Base-by-base conservation (phyloP, 37 sponge, comb jelly and placozoan genomes). In the Cladorhizidae sp. region DNA sequence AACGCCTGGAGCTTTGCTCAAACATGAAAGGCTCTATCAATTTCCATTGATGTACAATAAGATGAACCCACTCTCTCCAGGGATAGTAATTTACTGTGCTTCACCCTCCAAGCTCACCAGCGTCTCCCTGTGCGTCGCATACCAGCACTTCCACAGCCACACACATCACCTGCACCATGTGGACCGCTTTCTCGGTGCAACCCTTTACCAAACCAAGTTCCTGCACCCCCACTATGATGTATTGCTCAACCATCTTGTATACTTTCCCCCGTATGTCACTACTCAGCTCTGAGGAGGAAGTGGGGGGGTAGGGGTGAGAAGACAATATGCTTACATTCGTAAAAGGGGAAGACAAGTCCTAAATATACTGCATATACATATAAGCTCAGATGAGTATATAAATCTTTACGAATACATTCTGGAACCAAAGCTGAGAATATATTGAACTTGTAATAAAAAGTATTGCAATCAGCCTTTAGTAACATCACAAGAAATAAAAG, bases 111-210 rank as follows among this genome's bases (percentile, higher is more conserved):
- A n/a, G 37, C 45, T 25, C 43, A 74, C 74, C 74, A 28, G 52
- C 8, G 31, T 81, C 81, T 18, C 55, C 62, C 31, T 42, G 54
- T 31, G 40, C 72, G 0, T 77, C 79, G 76, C 81, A 80, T 6
- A 76, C 76, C 61, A 80, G 58, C 36, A 81, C 51, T 52, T 80
- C 71, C 50, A 76, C 67, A 38, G 82, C 81, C 26, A 73, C 58
- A 58, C 82, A 64, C 57, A 87, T 57, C 20, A 64, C 35, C 71
- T 75, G 32, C 57, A 87, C 72, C 23, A 69, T 59, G 59, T 85
- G 64, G 57, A 56, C 75, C 11, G 76, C 84, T 31, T 40, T 75
- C 76, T 75, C 84, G 7, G 58, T 81, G 28, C 29, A n/a, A 22
- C 61, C 72, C 7, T 31, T 20, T 1, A 41, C 45, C 8, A 20